These are phyloP conservation scores for Dicrostonyx torquatus DNA, from an alignment of 2,797 vertebrate species.

Conservation along the genomic window DNA sequence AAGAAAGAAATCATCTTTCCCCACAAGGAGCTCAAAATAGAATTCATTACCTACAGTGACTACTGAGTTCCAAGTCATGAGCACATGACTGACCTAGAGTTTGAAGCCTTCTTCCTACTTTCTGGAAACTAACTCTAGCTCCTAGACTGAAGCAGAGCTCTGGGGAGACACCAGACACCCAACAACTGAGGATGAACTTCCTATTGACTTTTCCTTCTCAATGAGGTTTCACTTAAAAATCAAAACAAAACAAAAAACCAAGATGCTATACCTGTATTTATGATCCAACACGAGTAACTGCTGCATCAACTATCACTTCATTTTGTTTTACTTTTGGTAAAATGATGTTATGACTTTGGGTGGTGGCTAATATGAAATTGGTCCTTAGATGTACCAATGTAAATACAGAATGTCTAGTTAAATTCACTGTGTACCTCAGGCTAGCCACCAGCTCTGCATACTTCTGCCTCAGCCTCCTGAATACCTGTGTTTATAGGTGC, in stretches of 20 bases:
- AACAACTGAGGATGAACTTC: background rate
- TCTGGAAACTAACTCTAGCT: background rate
- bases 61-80: background rate
- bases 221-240: slow-evolving; percentile 17
- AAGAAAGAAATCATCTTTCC: background rate
- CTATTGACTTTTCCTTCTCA: background rate
- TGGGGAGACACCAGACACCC: background rate
- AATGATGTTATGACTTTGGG: background rate
- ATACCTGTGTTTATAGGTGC: background rate
- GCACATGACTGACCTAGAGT: background rate
- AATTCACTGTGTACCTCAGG: background rate
- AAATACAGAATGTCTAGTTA: background rate
- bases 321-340: slow-evolving; percentile 19
- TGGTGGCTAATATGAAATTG: background rate
- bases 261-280: background rate
- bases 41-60: background rate
- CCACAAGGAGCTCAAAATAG: background rate
- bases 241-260: background rate
- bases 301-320: background rate
- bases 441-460: background rate
- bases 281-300: background rate
- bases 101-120: background rate
- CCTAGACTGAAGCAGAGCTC: background rate
- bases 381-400: background rate
- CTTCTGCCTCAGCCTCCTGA: background rate